Evolutionary conservation across 2,113 vertebrate species (phyloP).

Genomic region (Numida meleagris): DNA sequence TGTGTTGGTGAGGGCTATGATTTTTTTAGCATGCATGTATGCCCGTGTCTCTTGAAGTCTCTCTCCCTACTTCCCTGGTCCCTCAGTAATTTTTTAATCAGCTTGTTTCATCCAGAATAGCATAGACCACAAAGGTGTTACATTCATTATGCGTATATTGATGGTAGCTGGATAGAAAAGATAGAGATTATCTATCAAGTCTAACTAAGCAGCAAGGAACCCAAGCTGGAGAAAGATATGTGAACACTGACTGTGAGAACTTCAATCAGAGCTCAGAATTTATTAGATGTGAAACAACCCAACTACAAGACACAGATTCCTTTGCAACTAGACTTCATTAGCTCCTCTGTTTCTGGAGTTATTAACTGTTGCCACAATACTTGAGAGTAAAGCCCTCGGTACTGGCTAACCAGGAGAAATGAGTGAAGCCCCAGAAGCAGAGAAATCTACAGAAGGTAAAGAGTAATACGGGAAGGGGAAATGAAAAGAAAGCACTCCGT

Average conservation of each 20-base stretch:
- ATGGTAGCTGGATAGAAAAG: not conserved
- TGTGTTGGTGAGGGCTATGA: not conserved
- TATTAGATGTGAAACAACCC: not conserved
- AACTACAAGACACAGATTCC: not conserved
- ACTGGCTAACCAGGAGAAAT: not conserved
- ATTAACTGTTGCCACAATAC: not conserved
- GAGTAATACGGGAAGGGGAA: not conserved
- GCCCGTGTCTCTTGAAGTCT: not conserved
- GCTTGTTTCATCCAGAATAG: not conserved
- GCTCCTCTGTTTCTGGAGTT: not conserved
- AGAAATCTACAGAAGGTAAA: not conserved
- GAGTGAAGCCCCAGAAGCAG: not conserved
- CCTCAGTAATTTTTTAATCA: not conserved
- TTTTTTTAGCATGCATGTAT: not conserved
- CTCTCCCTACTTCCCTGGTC: not conserved
- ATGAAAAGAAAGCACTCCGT: not conserved
- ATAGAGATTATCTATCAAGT: not conserved
- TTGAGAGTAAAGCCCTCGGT: not conserved
- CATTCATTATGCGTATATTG: not conserved
- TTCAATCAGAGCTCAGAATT: not conserved
- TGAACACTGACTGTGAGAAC: not conserved
- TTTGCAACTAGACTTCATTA: not conserved
- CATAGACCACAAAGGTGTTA: not conserved
- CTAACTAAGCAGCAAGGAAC: not conserved
- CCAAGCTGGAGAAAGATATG: not conserved